Evolutionary conservation across 1,140 invertebrate species (phyloP).

Genomic region (Agrypnia vestita): DNA sequence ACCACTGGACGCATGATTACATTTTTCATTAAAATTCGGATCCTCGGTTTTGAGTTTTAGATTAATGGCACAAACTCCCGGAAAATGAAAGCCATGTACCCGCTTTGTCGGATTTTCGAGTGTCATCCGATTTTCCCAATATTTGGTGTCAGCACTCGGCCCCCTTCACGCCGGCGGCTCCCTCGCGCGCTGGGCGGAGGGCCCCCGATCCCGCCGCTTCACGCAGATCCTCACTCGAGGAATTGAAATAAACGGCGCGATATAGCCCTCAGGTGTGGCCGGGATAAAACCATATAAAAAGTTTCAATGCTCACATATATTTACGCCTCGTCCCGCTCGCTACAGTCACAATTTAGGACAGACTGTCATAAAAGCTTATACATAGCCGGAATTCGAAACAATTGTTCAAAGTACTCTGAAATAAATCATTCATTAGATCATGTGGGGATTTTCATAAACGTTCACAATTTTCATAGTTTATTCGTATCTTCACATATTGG

Average conservation of each 20-base stretch:
- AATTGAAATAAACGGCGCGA: conserved; percentile 50
- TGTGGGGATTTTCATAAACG: too few species aligned
- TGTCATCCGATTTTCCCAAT: conserved; percentile 16
- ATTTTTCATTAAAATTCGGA: too few species aligned
- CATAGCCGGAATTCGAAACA: conserved; percentile 22
- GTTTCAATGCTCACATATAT: conserved; percentile 5
- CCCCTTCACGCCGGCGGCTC: not conserved
- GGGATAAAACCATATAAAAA: conserved; percentile 5
- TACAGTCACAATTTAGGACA: not conserved
- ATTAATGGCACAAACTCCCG: too few species aligned
- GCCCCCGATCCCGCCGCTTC: conserved; percentile 16
- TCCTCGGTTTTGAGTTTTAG: too few species aligned
- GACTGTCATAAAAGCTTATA: conserved; percentile 18
- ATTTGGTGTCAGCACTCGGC: conserved; percentile 14
- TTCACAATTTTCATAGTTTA: too few species aligned
- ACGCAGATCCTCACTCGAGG: conserved; percentile 26
- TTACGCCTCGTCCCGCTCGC: not conserved
- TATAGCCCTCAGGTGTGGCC: conserved; percentile 39
- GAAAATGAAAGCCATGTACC: too few species aligned
- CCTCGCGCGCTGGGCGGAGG: not conserved
- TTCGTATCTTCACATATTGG: too few species aligned
- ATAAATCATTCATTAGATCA: too few species aligned
- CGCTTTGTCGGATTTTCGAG: too few species aligned
- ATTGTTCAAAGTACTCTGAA: not conserved
- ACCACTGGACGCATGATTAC: too few species aligned